Percentiles rank a stretch among this genome's conserved stretches.
Evolutionary conservation across 2,888 invertebrate genomes (phyloP).

Genomic region (Eupithecia tripunctaria): DNA sequence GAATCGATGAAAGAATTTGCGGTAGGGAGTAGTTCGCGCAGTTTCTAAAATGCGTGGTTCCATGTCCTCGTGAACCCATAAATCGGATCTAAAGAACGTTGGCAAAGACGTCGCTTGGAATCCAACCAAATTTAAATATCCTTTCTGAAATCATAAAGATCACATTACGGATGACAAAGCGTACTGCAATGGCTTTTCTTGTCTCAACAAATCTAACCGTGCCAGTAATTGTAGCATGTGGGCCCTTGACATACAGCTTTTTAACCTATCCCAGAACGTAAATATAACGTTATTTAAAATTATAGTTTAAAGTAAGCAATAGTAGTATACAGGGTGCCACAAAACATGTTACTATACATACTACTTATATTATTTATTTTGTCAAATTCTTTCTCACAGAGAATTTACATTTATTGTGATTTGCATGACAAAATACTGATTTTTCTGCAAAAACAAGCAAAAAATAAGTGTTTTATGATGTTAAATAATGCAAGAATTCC

Average conservation of each 20-base stretch:
- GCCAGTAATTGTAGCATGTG: constrained; percentile 27
- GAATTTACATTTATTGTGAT: no score
- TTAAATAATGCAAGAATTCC: no score
- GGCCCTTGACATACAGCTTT: neutral
- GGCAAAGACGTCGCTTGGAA: constrained; percentile 74
- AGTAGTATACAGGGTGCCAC: no score
- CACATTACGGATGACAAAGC: constrained; percentile 65
- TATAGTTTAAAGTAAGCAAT: no score
- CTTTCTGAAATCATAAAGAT: constrained; percentile 70
- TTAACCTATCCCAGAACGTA: neutral
- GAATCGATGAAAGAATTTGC: constrained; percentile 49
- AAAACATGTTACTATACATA: no score
- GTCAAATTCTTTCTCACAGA: no score
- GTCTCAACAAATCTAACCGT: constrained; percentile 16
- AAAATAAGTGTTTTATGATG: no score
- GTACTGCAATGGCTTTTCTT: constrained; percentile 52
- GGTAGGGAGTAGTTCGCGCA: constrained; percentile 46
- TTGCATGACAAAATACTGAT: no score
- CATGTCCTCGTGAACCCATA: constrained; percentile 61
- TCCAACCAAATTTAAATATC: constrained; percentile 77
- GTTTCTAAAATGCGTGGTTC: constrained; percentile 49
- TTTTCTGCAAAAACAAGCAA: no score
- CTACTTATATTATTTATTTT: no score
- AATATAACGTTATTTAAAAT: no score
- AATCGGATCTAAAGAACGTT: constrained; percentile 68